phyloP scores from a whole-genome alignment of 2,113 vertebrate species.

The Copsychus sechellarum region DNA sequence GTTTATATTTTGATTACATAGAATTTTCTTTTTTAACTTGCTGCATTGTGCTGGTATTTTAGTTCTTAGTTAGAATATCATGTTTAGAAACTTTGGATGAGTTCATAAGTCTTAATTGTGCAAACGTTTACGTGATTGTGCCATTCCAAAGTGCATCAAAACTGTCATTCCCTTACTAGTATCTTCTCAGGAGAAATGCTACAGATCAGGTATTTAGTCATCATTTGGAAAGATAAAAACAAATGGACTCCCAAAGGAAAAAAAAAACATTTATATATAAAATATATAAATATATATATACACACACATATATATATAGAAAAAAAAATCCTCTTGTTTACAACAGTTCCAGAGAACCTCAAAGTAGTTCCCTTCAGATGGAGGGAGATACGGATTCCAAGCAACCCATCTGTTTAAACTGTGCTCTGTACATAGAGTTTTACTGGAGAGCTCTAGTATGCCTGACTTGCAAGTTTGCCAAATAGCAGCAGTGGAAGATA shows the following conservation, averaged over 20 bases:
- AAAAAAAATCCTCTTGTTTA: conserved; percentile 79
- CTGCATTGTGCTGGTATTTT: conserved; percentile 77
- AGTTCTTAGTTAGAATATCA: conserved; percentile 68
- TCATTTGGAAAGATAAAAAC: conserved; percentile 73
- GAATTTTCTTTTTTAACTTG: conserved; percentile 73
- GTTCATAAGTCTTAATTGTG: conserved; percentile 89
- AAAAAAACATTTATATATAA: conserved; percentile 67
- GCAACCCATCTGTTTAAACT: conserved; percentile 70
- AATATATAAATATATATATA: conserved; percentile 63
- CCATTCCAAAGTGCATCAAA: conserved; percentile 87
- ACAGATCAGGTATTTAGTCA: conserved; percentile 81
- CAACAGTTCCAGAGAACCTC: conserved; percentile 79
- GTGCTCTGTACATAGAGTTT: conserved; percentile 63
- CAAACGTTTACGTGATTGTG: conserved; percentile 83
- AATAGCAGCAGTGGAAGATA: conserved; percentile 9
- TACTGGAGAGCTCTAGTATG: conserved; percentile 53
- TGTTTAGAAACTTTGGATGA: conserved; percentile 79
- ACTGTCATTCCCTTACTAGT: conserved; percentile 84
- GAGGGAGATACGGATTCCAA: conserved; percentile 70
- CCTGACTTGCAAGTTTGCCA: conserved; percentile 34
- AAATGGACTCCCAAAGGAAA: conserved; percentile 77
- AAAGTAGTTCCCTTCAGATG: conserved; percentile 72
- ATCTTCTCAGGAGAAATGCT: conserved; percentile 85
- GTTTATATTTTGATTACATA: conserved; percentile 80
- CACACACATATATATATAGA: background rate